These are phyloP conservation scores for Regulus satrapa DNA, from an alignment of 2,113 vertebrate species.

Conservation along the genomic window DNA sequence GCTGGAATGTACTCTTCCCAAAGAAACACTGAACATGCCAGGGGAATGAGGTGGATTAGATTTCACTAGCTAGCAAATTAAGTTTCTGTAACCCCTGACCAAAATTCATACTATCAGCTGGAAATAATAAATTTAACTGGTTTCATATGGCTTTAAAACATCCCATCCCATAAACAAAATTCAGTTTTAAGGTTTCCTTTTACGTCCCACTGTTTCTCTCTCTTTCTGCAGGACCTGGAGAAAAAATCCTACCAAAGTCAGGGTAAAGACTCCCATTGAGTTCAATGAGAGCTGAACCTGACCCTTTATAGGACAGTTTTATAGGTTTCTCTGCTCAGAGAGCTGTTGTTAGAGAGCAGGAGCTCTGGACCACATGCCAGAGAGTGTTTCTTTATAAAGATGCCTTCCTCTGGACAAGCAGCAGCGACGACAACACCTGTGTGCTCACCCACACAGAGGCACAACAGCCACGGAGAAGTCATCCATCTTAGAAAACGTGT, in stretches of 20 bases:
- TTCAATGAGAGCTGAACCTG: background rate
- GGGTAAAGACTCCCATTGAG: background rate
- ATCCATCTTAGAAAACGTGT: slow-evolving; percentile 49
- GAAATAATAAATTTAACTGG: background rate
- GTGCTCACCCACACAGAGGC: background rate
- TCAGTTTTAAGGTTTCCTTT: background rate
- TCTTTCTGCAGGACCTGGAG: background rate
- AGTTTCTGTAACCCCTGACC: background rate
- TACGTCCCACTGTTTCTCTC: background rate
- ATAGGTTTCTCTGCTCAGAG: background rate
- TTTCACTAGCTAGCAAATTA: background rate
- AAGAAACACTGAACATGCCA: background rate
- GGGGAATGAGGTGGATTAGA: background rate
- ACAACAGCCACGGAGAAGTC: background rate
- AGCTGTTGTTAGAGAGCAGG: background rate
- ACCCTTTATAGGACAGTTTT: background rate
- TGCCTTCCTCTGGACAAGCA: background rate
- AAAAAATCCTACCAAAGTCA: background rate
- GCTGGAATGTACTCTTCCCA: background rate
- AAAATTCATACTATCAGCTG: background rate
- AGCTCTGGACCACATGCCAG: background rate
- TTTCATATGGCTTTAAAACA: background rate
- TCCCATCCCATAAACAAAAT: background rate
- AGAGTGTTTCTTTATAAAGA: background rate
- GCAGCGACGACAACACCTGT: background rate